These are phyloP conservation scores for Percopsis omiscomaycus DNA, from an alignment of 2,797 vertebrate species.

Conservation along the genomic window DNA sequence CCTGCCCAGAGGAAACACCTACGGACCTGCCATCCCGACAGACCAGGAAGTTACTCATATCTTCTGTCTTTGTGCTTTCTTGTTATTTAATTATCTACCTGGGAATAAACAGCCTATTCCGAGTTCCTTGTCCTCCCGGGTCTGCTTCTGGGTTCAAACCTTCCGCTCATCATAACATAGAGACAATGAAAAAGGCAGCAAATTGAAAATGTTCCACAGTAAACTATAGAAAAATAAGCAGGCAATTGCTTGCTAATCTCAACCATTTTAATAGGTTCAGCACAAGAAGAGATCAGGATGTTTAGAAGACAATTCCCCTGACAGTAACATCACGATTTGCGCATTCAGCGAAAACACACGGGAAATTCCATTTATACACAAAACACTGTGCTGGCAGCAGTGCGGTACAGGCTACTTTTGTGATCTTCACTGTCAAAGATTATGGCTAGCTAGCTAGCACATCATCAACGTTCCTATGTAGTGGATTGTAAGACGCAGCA, in stretches of 20 bases:
- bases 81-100: no score
- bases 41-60: no score
- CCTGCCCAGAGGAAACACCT: no score
- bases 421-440: slow-evolving; percentile 14
- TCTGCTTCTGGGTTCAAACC: no score
- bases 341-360: slow-evolving; percentile 29
- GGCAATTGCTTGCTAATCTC: slow-evolving; percentile 6
- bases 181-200: background rate
- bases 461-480: slow-evolving; percentile 30
- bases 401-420: slow-evolving; percentile 12
- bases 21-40: no score
- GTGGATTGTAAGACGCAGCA: slow-evolving; percentile 11
- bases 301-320: slow-evolving; percentile 30
- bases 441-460: slow-evolving; percentile 20
- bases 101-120: no score
- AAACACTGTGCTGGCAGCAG: slow-evolving; percentile 16
- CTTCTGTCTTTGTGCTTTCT: no score
- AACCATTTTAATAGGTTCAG: slow-evolving; percentile 9
- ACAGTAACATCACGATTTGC: slow-evolving; percentile 24
- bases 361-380: slow-evolving; percentile 27
- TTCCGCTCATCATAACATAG: no score
- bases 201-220: background rate
- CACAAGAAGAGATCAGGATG: background rate
- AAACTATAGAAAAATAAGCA: slow-evolving; percentile 4
- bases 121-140: no score